phyloP scores from a whole-genome alignment of 2,797 vertebrate genomes.

The Tauraco hartlaubi region DNA sequence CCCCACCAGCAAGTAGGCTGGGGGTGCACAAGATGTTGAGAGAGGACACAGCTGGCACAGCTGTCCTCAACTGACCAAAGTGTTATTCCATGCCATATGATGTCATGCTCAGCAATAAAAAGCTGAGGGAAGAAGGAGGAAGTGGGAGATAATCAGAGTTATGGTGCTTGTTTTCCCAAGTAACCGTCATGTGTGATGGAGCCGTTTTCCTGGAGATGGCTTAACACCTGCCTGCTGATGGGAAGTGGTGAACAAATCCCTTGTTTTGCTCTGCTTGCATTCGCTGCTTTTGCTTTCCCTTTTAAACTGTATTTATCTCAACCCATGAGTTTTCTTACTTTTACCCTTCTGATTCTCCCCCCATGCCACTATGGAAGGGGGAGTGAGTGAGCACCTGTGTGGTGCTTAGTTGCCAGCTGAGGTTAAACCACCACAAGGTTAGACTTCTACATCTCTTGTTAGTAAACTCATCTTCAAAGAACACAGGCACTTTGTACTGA shows the following conservation, averaged over 20 bases:
- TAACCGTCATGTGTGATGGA: fast-evolving
- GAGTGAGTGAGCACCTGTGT: fast-evolving
- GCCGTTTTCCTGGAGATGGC: neutral
- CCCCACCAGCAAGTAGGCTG: neutral
- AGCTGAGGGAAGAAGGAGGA: neutral
- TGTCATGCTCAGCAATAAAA: neutral
- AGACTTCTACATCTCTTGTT: neutral
- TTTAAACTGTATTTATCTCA: neutral
- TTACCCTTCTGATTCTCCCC: neutral
- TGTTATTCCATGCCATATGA: neutral
- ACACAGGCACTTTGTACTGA: neutral
- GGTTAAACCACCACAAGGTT: neutral
- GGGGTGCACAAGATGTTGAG: neutral
- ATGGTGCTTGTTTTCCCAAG: neutral
- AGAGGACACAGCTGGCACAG: neutral
- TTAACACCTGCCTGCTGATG: neutral
- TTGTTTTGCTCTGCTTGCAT: neutral
- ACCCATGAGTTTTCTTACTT: neutral
- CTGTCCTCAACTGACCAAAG: neutral
- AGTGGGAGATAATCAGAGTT: fast-evolving
- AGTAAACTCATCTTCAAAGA: neutral
- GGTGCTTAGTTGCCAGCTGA: neutral
- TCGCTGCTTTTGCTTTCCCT: fast-evolving
- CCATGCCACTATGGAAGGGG: fast-evolving
- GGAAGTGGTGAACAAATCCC: neutral